Conservation (phyloP, 2,888 invertebrate species). For the Tenodera sinensis region DNA sequence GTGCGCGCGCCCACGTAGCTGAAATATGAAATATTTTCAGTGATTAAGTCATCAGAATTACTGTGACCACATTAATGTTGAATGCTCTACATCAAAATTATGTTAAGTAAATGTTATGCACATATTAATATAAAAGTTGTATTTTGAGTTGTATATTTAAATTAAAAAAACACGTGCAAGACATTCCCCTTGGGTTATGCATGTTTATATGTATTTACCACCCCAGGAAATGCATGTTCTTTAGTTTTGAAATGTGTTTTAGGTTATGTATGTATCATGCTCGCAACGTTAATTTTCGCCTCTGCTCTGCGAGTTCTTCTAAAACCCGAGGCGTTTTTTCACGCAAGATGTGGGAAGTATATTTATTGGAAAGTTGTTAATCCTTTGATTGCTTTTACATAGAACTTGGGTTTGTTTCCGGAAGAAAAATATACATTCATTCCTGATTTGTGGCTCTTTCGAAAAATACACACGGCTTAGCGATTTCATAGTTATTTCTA, state of each 20-base stretch:
- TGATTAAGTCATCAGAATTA: too few relatives aligned
- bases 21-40: too few relatives aligned
- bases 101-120: too few relatives aligned
- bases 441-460: background rate
- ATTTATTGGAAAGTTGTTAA: background rate
- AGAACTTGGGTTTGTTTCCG: background rate
- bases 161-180: too few relatives aligned
- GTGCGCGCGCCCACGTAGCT: too few relatives aligned
- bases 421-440: background rate
- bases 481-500: background rate
- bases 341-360: background rate
- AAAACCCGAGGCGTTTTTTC: background rate
- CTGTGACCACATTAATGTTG: too few relatives aligned
- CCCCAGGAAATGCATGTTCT: background rate
- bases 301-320: background rate
- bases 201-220: background rate
- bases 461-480: too few relatives aligned
- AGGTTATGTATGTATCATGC: background rate
- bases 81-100: too few relatives aligned
- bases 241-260: background rate
- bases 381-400: background rate
- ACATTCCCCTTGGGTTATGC: background rate
- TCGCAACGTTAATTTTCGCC: background rate
- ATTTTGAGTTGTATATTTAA: too few relatives aligned
- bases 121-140: too few relatives aligned